Evolutionary conservation across 2,888 invertebrate genomes (phyloP), one percentile per base, ranked within the genome.

Genomic region (Callinectes sapidus): DNA sequence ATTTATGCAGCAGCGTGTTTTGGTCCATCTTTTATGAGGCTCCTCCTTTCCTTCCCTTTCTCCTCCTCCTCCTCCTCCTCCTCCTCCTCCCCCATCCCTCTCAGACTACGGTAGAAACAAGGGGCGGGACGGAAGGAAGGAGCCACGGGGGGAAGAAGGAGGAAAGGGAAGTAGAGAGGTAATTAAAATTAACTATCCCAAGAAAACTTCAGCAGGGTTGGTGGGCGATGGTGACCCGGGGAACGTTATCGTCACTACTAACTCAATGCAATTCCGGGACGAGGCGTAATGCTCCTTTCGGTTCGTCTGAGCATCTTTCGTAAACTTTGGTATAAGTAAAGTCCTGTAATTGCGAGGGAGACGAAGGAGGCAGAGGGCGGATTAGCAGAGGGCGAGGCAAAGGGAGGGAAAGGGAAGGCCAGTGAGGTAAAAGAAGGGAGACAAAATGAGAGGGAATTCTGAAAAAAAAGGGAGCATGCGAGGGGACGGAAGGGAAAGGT

Each of bases 1-100:
- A 90, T 90, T 90, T 85, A 89, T 89, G 77, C 89, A 77, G 89
- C 48, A 48, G 71, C 39, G 66, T 48, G 71, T 89, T 89, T 89
- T 55, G 42, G 39, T 89, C 89, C n/a, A 39, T 61, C 32, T 89
- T 89, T 88, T 88, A 87, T 87, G 54, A 48, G 54, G 16, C 54
- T 23, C 54, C 54, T 18, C n/a, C 54, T n/a, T 48, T 32, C 66
- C 39, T n/a, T 28, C 39, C 42, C 77, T 71, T 28, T 48, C 42
- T 23, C 42, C 5, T 42, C 48, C 18, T 77, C 28, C 81, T 28
- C 42, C 42, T 71, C 48, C 77, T 54, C n/a, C 23, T 42, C 48
- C 18, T 77, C 28, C 81, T 28, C 42, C 42, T 71, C 48, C 77
- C 23, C 16, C 28, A 48, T 1, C 55, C 81, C 14, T 18, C 54